Evolutionary conservation across 2,113 vertebrate genomes (phyloP).

Genomic region (Phrynosoma blainvillii): DNA sequence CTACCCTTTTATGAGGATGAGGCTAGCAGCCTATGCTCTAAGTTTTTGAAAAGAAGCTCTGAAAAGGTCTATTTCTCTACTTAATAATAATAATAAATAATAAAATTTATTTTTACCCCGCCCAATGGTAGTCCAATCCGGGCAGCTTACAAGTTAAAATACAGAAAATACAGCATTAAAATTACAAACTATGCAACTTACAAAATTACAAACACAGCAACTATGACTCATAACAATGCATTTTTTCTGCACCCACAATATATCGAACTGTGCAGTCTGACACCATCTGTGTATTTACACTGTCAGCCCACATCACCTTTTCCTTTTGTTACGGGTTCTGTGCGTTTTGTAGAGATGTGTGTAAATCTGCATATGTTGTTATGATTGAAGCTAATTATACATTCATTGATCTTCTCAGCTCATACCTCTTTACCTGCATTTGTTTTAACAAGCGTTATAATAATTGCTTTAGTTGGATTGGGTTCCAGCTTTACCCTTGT

Average conservation of each 20-base stretch:
- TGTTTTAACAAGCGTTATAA: constrained; percentile 20
- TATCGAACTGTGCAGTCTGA: not conserved
- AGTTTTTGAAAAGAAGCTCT: not conserved
- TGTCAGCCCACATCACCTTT: not conserved
- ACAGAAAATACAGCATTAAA: too few species aligned
- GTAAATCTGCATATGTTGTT: constrained; percentile 10
- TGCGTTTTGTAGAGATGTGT: constrained; percentile 7
- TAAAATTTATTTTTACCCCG: too few species aligned
- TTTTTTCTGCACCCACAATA: not conserved
- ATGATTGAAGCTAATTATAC: constrained; percentile 15
- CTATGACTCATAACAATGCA: not conserved
- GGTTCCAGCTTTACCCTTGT: not conserved
- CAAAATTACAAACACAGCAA: too few species aligned
- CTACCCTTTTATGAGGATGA: not conserved
- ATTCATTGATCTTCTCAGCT: not conserved
- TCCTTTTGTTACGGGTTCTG: not conserved
- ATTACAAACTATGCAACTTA: too few species aligned
- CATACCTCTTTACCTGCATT: constrained; percentile 3
- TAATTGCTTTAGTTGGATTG: constrained; percentile 8
- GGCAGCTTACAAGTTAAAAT: too few species aligned
- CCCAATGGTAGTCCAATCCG: too few species aligned
- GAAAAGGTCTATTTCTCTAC: not conserved
- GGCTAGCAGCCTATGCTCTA: not conserved
- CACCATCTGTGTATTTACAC: constrained; percentile 13
- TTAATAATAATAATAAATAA: too few species aligned